Conservation (phyloP, 2,888 invertebrate species). For the Uloborus plumipes region DNA sequence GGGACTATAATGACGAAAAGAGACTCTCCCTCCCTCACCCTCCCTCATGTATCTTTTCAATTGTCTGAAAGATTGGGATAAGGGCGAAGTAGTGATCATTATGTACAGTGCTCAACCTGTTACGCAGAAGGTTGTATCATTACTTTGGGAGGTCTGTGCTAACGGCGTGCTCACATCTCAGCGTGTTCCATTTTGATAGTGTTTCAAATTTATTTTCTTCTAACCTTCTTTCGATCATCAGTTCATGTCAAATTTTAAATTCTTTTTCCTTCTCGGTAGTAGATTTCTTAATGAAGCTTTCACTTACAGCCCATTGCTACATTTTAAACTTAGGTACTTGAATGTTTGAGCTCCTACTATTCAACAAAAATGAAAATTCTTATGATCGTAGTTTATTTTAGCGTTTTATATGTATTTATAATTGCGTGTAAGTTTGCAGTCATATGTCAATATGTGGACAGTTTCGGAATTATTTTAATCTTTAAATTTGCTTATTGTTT, state of each 20-base stretch:
- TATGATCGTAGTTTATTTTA: too few relatives aligned
- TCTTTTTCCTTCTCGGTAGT: background rate
- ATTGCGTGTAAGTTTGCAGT: too few relatives aligned
- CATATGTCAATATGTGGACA: too few relatives aligned
- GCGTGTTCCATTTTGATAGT: slow-evolving; percentile 27
- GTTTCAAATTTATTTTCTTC: background rate
- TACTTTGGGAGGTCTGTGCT: slow-evolving; percentile 38
- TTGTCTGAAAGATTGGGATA: slow-evolving; percentile 29
- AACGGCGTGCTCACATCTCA: slow-evolving; percentile 44
- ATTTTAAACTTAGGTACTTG: too few relatives aligned
- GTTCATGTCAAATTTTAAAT: slow-evolving; percentile 8
- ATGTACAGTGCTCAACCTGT: slow-evolving; percentile 59
- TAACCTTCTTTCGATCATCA: slow-evolving; percentile 17
- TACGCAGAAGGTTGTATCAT: slow-evolving; percentile 43
- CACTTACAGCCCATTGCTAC: background rate
- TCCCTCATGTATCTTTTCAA: slow-evolving; percentile 27
- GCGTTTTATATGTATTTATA: too few relatives aligned
- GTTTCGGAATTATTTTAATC: too few relatives aligned
- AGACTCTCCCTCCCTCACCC: slow-evolving; percentile 27
- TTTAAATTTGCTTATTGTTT: too few relatives aligned
- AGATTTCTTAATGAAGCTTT: too few relatives aligned
- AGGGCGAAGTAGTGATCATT: slow-evolving; percentile 34
- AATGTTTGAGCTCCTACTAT: too few relatives aligned
- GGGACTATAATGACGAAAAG: slow-evolving; percentile 55
- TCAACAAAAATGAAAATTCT: too few relatives aligned